Base-by-base conservation (phyloP, 2,113 vertebrate species). In the Megaceryle torquata region DNA sequence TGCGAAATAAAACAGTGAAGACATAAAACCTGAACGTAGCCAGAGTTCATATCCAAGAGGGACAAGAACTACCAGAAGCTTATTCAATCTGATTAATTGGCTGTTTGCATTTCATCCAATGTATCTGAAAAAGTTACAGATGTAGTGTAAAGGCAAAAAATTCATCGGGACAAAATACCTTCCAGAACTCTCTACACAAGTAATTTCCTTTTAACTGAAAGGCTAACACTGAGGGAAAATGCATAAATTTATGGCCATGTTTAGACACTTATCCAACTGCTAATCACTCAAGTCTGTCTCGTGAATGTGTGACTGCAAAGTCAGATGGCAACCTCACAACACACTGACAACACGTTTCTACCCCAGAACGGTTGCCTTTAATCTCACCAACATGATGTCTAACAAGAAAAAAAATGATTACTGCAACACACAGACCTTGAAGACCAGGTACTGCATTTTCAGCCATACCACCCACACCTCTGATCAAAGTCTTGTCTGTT, bases 311-410 rank as follows among this genome's bases (percentile, higher is more conserved):
- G 46, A 46, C 48, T 57, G 54, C 48, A 64, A 86, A 35, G 26
- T 33, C 57, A 75, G 54, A 21, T 19, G 17, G 54, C 57, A 82
- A 10, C 24, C 9, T 41, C 77, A 35, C 39, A 69, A 5, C 4
- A 35, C 16, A 6, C 57, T 61, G 67, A 46, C 63, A 92, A 72
- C 53, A 9, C 2, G 39, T 26, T 31, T 48, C 65, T 29, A 22
- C 21, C 41, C 54, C 61, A 28, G 39, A 77, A 37, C 22, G 67
- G 41, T 5, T 61, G 60, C 22, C 35, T 88, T 48, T 25, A 70
- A 37, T 16, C 46, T 77, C 63, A 65, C n/a, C 29, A 24, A 68
- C 24, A 7, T 0, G 0, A 18, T 11, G 4, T 56, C 29, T 9
- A n/a, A 57, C 16, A 26, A 41, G 51, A 46, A 28, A 39, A 39